Percentiles rank a stretch among this genome's conserved stretches.
These are phyloP conservation scores for Falco punctatus DNA, from an alignment of 2,113 vertebrate species.

Conservation along the genomic window DNA sequence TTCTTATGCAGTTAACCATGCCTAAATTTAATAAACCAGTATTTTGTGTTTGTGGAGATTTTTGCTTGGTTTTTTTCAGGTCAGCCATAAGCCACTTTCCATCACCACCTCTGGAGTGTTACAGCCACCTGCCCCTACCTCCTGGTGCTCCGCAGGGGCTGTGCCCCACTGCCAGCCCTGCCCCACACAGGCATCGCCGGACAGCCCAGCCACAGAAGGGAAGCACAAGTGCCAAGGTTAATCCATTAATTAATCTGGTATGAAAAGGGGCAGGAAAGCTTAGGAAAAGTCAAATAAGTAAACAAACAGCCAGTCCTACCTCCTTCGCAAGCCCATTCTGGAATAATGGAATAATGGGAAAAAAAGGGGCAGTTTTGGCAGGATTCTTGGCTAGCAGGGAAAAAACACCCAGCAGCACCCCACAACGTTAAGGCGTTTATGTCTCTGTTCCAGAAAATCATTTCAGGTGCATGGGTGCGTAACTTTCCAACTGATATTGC, in stretches of 20 bases:
- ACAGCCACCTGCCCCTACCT: background rate
- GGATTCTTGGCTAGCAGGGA: too few relatives aligned
- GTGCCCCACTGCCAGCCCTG: too few relatives aligned
- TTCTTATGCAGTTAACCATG: background rate
- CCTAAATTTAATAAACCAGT: background rate
- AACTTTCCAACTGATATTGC: background rate
- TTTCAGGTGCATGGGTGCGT: background rate
- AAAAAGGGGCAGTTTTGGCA: background rate
- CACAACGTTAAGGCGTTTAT: background rate
- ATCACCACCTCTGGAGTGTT: accelerated
- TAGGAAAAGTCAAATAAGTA: background rate
- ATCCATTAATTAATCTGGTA: background rate
- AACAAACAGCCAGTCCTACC: background rate
- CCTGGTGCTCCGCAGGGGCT: too few relatives aligned
- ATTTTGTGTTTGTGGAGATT: too few relatives aligned
- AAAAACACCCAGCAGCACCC: background rate
- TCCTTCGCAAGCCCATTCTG: background rate
- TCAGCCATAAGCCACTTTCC: background rate
- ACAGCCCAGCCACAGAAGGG: too few relatives aligned
- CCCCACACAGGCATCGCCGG: too few relatives aligned
- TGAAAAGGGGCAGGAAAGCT: background rate
- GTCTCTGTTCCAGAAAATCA: background rate
- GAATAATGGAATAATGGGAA: background rate
- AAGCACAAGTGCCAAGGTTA: background rate
- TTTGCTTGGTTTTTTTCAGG: background rate